Conservation (phyloP, 1,140 invertebrate genomes). For the Heliconius congener region DNA sequence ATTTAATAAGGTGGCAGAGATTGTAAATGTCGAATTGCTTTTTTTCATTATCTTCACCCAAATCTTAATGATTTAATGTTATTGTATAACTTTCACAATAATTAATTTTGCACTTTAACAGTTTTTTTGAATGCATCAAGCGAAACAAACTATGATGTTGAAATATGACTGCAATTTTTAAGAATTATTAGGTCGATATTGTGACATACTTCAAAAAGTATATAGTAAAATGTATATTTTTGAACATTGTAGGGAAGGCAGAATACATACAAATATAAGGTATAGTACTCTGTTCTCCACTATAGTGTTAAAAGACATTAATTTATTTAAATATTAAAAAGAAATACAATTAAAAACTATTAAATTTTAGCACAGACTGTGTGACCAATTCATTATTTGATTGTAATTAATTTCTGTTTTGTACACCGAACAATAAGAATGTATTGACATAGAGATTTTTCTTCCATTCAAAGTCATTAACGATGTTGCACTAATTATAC, state of each 20-base stretch:
- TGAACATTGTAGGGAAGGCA: too few relatives aligned
- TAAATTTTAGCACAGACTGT: neutral
- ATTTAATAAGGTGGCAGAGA: neutral
- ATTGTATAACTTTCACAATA: slow-evolving; percentile 14
- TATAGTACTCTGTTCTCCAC: too few relatives aligned
- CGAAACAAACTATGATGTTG: neutral
- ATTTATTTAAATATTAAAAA: too few relatives aligned
- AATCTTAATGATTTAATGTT: slow-evolving; percentile 1
- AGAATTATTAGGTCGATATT: neutral
- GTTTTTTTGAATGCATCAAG: neutral
- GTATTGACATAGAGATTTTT: neutral
- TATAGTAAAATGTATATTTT: too few relatives aligned
- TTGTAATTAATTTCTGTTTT: neutral
- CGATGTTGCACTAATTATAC: slow-evolving; percentile 19
- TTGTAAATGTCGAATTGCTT: neutral
- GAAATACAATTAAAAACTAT: too few relatives aligned
- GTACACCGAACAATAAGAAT: neutral
- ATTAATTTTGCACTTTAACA: neutral
- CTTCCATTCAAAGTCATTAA: neutral
- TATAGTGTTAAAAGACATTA: too few relatives aligned
- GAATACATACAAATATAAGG: too few relatives aligned
- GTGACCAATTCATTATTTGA: too few relatives aligned
- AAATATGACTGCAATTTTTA: neutral
- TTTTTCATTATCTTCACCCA: neutral
- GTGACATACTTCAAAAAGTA: neutral